These are phyloP conservation scores for Aythya fuligula DNA, from an alignment of 2,797 vertebrate genomes.

Conservation along the genomic window DNA sequence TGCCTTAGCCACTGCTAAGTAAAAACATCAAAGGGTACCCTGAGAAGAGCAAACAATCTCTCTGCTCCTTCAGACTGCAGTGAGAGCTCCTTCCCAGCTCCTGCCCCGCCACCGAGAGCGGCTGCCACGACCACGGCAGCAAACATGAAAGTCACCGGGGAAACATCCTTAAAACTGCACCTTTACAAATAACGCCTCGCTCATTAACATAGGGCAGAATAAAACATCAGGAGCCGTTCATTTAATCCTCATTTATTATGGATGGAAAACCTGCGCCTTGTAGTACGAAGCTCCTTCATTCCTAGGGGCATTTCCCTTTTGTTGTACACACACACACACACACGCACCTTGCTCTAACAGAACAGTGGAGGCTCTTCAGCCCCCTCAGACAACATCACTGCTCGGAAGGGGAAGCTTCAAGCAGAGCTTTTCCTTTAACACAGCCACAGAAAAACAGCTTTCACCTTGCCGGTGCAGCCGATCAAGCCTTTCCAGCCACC, in stretches of 20 bases:
- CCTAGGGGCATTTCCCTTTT: background rate
- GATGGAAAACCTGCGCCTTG: background rate
- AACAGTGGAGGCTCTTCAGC: no score
- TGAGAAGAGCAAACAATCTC: background rate
- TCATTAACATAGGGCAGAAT: background rate
- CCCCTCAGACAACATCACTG: no score
- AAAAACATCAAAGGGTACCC: background rate
- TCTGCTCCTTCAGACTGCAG: background rate
- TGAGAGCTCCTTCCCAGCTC: background rate
- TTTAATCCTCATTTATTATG: constrained; percentile 2
- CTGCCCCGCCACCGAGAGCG: rapidly evolving
- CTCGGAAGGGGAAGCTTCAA: no score
- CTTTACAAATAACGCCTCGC: background rate
- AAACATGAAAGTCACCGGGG: background rate
- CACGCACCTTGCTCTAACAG: no score
- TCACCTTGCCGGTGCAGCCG: no score
- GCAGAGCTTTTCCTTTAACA: no score
- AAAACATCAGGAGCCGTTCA: background rate
- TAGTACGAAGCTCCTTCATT: background rate
- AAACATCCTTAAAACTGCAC: background rate
- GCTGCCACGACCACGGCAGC: background rate
- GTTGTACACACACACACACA: background rate
- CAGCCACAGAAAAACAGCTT: no score
- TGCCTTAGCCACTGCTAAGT: background rate
- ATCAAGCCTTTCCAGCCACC: no score